Evolutionary conservation across 2,888 invertebrate species (phyloP), one percentile per base, ranked within the genome.

Genomic region (Vesta saturnalis): DNA sequence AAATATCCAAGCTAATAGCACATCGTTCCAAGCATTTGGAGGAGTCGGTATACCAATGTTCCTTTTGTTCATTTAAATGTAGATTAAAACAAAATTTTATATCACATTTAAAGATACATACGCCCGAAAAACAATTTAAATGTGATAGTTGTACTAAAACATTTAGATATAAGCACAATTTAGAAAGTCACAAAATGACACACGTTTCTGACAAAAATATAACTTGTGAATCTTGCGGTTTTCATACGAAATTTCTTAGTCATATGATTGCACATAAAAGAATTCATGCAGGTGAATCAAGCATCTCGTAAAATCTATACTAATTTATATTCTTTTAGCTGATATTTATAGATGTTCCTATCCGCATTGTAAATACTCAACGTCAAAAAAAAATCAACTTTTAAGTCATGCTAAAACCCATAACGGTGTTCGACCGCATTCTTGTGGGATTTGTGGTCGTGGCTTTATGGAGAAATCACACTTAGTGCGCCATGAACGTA

Each of bases 391-490:
- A 76, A 88, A 87, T 72, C 90, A 90, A 78, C 81, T 91, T 52
- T 87, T 88, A 30, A 88, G 89, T 35, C 91, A 91, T 81, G 86
- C 89, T 77, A 85, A 90, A 68, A 87, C 87, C 30, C 91, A 91
- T 85, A 89, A 85, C 76, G 83, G 82, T 2, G 80, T 82, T 0
- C 72, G 84, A 43, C 84, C 84, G 5, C 83, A 84, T 73, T 84
- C 86, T 19, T 91, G 91, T 78, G 82, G 83, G 18, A 84, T 85
- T 14, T 90, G 90, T 79, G 88, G 88, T 0, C 85, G 89, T 55
- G 87, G 88, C 12, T 91, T 91, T 78, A 87, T 90, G 77, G 91
- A 91, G 77, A 90, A 89, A 75, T 89, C 89, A 35, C 91, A 91
- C 81, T 81, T 91, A 65, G 85, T 89, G 10, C 84, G 91, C 1